These are phyloP conservation scores for Drosophila miranda DNA, from an alignment of 1,140 invertebrate genomes.

Conservation along the genomic window DNA sequence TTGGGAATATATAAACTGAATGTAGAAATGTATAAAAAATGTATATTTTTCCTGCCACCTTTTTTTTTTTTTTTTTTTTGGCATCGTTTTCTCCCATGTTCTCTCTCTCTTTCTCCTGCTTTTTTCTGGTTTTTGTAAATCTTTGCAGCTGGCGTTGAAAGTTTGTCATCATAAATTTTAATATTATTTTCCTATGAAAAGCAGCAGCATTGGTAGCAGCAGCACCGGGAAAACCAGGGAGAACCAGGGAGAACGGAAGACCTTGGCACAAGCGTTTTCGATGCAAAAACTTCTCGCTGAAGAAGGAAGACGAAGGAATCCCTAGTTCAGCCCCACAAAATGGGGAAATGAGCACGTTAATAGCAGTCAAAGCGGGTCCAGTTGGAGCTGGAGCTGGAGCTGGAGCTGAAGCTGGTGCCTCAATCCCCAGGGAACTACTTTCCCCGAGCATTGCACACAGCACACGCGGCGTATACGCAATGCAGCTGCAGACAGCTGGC, in stretches of 20 bases:
- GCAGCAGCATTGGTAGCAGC: slow-evolving; percentile 23
- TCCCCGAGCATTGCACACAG: slow-evolving; percentile 2
- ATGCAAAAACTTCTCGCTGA: slow-evolving; percentile 18
- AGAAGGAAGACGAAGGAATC: slow-evolving; percentile 23
- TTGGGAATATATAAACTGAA: slow-evolving; percentile 1
- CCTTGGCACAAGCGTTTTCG: slow-evolving; percentile 29
- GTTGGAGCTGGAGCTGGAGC: not conserved
- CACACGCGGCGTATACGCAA: slow-evolving; percentile 66
- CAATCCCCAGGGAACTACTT: slow-evolving; percentile 9
- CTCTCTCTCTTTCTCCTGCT: slow-evolving; percentile 1
- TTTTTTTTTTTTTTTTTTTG: slow-evolving; percentile 50
- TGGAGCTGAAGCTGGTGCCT: not conserved
- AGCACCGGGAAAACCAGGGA: not conserved
- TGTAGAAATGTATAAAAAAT: not conserved
- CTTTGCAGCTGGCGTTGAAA: slow-evolving; percentile 77
- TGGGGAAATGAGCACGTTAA: slow-evolving; percentile 76
- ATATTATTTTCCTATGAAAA: slow-evolving; percentile 49
- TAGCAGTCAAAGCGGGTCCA: slow-evolving; percentile 26
- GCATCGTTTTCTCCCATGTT: slow-evolving; percentile 7
- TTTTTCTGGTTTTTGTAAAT: slow-evolving; percentile 44
- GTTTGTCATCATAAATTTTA: slow-evolving; percentile 78
- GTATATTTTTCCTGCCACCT: slow-evolving; percentile 29
- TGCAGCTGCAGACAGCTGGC: slow-evolving; percentile 39
- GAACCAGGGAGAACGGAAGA: not conserved
- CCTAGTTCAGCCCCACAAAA: slow-evolving; percentile 28